Evolutionary conservation across 92 coral and sea anemone species (phyloP).

Genomic region (Porites lobata): DNA sequence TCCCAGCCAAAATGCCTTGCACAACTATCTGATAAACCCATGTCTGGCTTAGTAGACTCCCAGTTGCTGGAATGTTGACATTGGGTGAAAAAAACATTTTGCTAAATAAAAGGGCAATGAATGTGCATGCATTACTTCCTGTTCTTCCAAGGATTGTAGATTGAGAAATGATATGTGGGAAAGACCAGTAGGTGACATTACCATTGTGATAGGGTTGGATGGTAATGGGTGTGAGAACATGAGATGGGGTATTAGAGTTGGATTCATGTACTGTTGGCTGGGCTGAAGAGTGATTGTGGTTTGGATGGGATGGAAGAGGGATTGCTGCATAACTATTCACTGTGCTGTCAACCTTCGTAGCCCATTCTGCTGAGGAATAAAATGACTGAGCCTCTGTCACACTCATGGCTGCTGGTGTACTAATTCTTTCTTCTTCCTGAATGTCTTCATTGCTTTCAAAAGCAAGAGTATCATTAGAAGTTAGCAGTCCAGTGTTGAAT

Average conservation of each 20-base stretch:
- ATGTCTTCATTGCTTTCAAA: no score
- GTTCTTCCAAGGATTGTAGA: conserved; percentile 54
- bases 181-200: no score
- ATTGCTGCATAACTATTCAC: conserved; percentile 21
- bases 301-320: conserved; percentile 20
- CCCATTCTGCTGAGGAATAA: conserved; percentile 25
- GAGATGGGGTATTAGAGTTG: not conserved
- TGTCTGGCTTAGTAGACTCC: conserved; percentile 6
- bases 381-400: conserved; percentile 13
- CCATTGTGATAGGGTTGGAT: no score
- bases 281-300: not conserved
- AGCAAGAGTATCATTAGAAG: no score
- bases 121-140: conserved; percentile 44
- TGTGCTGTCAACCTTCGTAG: conserved; percentile 19
- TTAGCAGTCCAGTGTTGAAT: no score
- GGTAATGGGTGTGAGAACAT: no score
- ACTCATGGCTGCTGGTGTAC: not conserved
- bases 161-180: no score
- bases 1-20: conserved; percentile 19
- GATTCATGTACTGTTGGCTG: not conserved
- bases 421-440: no score
- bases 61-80: not conserved
- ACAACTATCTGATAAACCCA: conserved; percentile 29
- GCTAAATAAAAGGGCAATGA: conserved; percentile 41
- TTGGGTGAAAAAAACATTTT: conserved; percentile 8